Base-by-base conservation (phyloP, 2,113 vertebrate genomes). In the Thalassoma bifasciatum region DNA sequence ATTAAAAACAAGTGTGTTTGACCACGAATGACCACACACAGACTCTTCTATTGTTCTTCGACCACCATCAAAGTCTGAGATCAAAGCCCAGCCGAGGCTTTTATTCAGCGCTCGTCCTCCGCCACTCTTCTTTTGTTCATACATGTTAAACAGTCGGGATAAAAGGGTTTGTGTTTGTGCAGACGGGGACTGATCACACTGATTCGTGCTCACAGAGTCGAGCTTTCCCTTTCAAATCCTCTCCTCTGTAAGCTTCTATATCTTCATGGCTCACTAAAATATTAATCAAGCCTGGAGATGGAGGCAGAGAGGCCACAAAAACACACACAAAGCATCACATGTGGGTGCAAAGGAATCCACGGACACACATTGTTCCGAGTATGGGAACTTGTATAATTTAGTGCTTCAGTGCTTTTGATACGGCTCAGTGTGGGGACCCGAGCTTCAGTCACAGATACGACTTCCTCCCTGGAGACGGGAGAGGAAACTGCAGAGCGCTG, bases 231-330 rank as follows among this genome's bases (percentile, higher is more conserved):
- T 50, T 75, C 23, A 76, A 46, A 46, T 46, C 44, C 44, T 46
- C 22, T 52, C 52, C 13, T 1, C 62, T 65, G 22, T 72, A 54
- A 87, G 79, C 75, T 51, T 59, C 77, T 54, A 46, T 73, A 50
- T 83, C 66, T 81, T 80, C 66, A 74, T 71, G 68, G 51, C 52
- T 72, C 63, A 46, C 79, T 89, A 50, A 89, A 92, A 87, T 87
- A 89, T 90, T 89, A 75, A 91, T 77, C 23, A 61, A 46, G 59
- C 56, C 66, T 8, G 47, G 30, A 71, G 77, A 75, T 73, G 77
- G 77, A 23, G 72, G 58, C 56, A 51, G 72, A 37, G 66, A 77
- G 54, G 61, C 68, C 59, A 72, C 23, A 46, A 44, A 75, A 63
- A 73, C 67, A 74, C 65, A 67, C 36, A 68, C 53, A 57, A 36